Percentiles rank a stretch among this genome's conserved stretches.
Conservation (phyloP, 2,113 vertebrate genomes). For the Circaetus cinerascens region DNA sequence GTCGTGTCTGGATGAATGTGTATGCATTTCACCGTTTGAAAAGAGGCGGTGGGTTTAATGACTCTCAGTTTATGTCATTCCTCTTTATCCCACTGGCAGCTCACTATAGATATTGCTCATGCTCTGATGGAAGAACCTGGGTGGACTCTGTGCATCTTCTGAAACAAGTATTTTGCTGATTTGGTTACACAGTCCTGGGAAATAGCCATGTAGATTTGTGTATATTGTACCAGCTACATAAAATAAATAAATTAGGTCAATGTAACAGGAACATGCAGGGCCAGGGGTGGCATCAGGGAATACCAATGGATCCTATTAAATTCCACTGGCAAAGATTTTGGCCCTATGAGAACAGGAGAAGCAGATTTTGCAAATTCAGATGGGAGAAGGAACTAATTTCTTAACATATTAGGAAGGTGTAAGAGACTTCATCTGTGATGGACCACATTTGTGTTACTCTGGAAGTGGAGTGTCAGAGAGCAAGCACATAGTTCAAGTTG, state of each 20-base stretch:
- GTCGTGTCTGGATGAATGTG: accelerated
- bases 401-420: neutral
- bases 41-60: neutral
- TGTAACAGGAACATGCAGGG: neutral
- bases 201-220: neutral
- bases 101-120: neutral
- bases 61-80: accelerated
- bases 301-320: neutral
- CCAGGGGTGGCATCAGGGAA: neutral
- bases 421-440: neutral
- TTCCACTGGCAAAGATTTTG: neutral
- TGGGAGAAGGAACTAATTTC: neutral
- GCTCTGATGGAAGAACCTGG: neutral
- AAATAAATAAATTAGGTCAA: neutral
- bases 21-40: neutral
- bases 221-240: neutral
- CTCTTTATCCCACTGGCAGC: neutral
- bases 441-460: neutral
- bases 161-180: neutral
- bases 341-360: neutral
- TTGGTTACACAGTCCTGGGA: neutral
- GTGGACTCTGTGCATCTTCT: neutral
- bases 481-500: accelerated
- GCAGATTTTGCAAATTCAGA: neutral
- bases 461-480: neutral